Conservation (phyloP, 64 coral and sea anemone species). For the Stichodactyla helianthus region DNA sequence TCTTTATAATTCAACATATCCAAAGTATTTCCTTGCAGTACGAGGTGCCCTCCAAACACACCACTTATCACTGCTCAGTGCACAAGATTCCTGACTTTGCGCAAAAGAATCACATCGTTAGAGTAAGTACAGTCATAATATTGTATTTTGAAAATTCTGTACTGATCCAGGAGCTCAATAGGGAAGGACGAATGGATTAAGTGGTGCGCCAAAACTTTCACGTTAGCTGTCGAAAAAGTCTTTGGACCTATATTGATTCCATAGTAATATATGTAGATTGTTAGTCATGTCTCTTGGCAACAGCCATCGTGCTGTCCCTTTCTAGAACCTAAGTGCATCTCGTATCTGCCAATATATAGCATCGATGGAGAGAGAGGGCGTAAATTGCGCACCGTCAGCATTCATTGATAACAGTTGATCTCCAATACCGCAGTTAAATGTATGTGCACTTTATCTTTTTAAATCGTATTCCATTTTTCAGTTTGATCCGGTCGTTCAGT, state of each 20-base stretch:
- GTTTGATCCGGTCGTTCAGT: constrained; percentile 31
- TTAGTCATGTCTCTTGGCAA: too few relatives aligned
- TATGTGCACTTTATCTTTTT: neutral
- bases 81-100: constrained; percentile 34
- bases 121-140: constrained; percentile 22
- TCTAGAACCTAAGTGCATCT: too few relatives aligned
- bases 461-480: neutral
- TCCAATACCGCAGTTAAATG: too few relatives aligned
- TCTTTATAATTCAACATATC: neutral
- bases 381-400: too few relatives aligned
- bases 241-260: neutral
- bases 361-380: neutral
- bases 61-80: constrained; percentile 51
- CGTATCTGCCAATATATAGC: too few relatives aligned
- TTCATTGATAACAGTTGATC: too few relatives aligned
- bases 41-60: constrained; percentile 21
- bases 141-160: neutral
- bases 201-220: too few relatives aligned
- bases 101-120: constrained; percentile 35
- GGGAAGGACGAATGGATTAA: too few relatives aligned
- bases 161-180: too few relatives aligned
- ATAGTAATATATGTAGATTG: neutral
- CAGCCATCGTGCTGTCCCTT: too few relatives aligned
- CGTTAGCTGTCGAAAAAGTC: too few relatives aligned
- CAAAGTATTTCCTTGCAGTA: neutral